A percentile compares a stretch with the other conserved stretches of the same genome.
Conservation (phyloP, 37 sponge, comb jelly and placozoan genomes). For the Crambe crambe region DNA sequence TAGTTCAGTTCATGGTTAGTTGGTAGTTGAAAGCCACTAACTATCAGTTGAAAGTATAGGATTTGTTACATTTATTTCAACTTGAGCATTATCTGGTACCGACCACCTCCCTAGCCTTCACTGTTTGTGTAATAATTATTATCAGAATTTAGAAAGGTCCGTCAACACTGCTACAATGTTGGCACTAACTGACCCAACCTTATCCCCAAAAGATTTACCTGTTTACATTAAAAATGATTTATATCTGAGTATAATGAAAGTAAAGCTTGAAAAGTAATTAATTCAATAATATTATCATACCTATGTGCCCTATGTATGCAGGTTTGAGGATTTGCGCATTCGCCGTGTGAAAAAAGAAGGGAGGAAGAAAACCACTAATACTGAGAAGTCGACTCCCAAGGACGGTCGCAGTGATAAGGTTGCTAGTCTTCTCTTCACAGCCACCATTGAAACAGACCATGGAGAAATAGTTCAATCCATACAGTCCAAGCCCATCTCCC, state of each 20-base stretch:
- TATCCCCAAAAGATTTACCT: not conserved
- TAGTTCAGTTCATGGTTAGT: too few relatives aligned
- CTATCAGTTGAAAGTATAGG: not conserved
- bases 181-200: not conserved
- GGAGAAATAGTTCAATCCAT: slow-evolving; percentile 12
- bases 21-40: not conserved
- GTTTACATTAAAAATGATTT: not conserved
- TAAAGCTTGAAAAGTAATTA: slow-evolving; percentile 4
- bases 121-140: not conserved
- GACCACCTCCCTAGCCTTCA: not conserved
- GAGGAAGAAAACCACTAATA: not conserved
- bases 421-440: slow-evolving; percentile 65
- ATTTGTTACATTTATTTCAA: not conserved
- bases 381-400: slow-evolving; percentile 15
- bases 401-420: slow-evolving; percentile 47
- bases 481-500: slow-evolving; percentile 43
- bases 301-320: slow-evolving; percentile 11
- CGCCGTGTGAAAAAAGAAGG: slow-evolving; percentile 61
- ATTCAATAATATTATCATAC: too few relatives aligned
- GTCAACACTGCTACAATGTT: not conserved
- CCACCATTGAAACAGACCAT: slow-evolving; percentile 28
- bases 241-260: slow-evolving; percentile 2
- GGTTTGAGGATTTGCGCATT: slow-evolving; percentile 80
- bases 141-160: not conserved
- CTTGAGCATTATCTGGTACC: not conserved